A percentile compares a stretch with the other conserved stretches of the same genome.
Evolutionary conservation across 2,888 invertebrate genomes (phyloP).

Genomic region (Timandra comae): DNA sequence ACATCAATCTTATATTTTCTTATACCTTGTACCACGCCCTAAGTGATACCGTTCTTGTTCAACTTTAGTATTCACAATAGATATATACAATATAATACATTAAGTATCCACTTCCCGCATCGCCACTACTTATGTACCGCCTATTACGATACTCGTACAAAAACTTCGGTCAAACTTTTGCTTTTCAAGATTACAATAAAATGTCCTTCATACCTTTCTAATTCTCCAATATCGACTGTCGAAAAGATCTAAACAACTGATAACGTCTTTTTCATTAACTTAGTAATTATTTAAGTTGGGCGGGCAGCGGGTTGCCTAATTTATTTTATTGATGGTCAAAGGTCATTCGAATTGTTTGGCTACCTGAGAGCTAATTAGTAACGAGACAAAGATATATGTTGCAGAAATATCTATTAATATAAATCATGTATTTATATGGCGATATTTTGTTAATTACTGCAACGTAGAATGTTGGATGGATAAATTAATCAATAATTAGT

Average conservation of each 20-base stretch:
- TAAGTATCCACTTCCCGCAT: conserved; percentile 43
- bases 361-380: conserved; percentile 21
- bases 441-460: too few relatives aligned
- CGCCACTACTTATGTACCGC: conserved; percentile 27
- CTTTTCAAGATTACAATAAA: conserved; percentile 24
- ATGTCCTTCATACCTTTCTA: conserved; percentile 44
- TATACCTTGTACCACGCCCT: conserved; percentile 32
- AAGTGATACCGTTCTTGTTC: conserved; percentile 59
- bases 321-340: conserved; percentile 25
- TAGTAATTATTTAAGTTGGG: conserved; percentile 35
- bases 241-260: conserved; percentile 33
- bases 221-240: conserved; percentile 30
- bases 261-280: conserved; percentile 40
- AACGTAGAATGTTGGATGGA: too few relatives aligned
- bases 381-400: conserved; percentile 10
- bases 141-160: conserved; percentile 27
- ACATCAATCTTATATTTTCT: too few relatives aligned
- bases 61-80: conserved; percentile 51
- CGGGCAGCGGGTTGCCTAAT: conserved; percentile 23
- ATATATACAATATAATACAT: conserved; percentile 34
- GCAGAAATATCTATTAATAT: too few relatives aligned
- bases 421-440: too few relatives aligned
- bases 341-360: conserved; percentile 22
- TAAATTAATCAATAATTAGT: too few relatives aligned
- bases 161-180: conserved; percentile 25